phyloP scores from a whole-genome alignment of 2,797 vertebrate species.

The Galago senegalensis region DNA sequence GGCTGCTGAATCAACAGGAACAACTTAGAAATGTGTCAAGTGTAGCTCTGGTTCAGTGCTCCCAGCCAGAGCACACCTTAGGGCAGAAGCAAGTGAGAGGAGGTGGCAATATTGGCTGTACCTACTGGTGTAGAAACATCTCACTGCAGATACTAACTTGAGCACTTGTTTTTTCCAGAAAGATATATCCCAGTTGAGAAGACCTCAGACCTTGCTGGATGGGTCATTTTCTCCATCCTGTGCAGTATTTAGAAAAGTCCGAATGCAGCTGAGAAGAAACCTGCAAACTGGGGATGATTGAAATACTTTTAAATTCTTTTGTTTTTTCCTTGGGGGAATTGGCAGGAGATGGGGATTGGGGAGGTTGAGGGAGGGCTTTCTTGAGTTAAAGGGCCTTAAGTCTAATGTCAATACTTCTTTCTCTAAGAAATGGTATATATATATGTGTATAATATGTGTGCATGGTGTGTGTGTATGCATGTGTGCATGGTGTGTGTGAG shows the following conservation, averaged over 20 bases:
- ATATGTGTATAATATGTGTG: constrained; percentile 56
- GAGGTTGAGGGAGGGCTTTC: constrained; percentile 80
- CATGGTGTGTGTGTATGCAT: background rate
- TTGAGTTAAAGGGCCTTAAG: constrained; percentile 84
- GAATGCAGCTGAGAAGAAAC: constrained; percentile 74
- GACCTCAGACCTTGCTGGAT: constrained; percentile 54
- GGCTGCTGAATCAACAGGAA: background rate
- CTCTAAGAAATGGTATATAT: constrained; percentile 83
- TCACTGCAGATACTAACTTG: background rate
- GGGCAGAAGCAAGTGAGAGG: too few relatives aligned
- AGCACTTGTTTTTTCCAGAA: constrained; percentile 57
- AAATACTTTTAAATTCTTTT: constrained; percentile 87
- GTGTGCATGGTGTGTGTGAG: background rate
- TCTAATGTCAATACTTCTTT: constrained; percentile 84
- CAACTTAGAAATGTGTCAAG: rapidly evolving
- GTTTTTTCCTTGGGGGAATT: constrained; percentile 80
- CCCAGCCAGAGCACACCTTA: background rate
- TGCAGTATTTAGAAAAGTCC: constrained; percentile 83
- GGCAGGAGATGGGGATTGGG: constrained; percentile 49
- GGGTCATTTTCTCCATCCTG: constrained; percentile 45
- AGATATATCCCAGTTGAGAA: background rate
- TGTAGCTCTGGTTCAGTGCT: background rate
- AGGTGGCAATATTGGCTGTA: rapidly evolving
- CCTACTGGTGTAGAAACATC: rapidly evolving
- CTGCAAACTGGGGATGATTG: constrained; percentile 79